These are phyloP conservation scores for Bujurquina vittata DNA, from an alignment of 2,113 vertebrate genomes.

Conservation along the genomic window DNA sequence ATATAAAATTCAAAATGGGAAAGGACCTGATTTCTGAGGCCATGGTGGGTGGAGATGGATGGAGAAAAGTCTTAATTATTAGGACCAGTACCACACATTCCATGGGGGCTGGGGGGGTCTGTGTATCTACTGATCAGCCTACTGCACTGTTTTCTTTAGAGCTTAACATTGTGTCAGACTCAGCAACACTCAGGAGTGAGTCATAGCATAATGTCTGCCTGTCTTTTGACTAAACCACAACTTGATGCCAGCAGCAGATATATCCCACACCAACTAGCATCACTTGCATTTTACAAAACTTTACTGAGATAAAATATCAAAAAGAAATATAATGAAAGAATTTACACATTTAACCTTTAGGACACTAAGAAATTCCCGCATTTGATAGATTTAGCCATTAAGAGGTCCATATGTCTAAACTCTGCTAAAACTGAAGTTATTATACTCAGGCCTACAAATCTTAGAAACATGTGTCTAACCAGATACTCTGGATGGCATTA, in stretches of 20 bases:
- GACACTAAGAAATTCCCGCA: too few species aligned
- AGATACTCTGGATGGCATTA: too few species aligned
- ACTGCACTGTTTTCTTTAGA: constrained; percentile 6
- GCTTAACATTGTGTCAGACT: constrained; percentile 23
- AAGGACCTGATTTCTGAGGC: too few species aligned
- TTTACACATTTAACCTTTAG: too few species aligned
- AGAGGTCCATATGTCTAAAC: too few species aligned
- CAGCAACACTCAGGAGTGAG: constrained; percentile 8
- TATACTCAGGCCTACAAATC: too few species aligned
- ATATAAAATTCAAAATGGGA: too few species aligned
- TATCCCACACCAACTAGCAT: not conserved
- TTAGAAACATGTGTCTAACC: too few species aligned
- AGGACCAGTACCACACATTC: not conserved
- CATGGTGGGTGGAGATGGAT: not conserved
- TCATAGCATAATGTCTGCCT: not conserved
- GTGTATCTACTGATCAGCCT: not conserved
- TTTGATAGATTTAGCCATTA: too few species aligned
- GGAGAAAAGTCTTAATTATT: not conserved
- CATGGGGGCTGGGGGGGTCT: not conserved
- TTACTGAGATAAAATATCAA: not conserved
- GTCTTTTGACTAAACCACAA: not conserved
- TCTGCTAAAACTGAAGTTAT: too few species aligned
- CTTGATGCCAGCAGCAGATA: not conserved
- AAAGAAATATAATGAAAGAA: too few species aligned
- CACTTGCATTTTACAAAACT: not conserved